Evolutionary conservation across 2,113 vertebrate genomes (phyloP).

Genomic region (Chitala chitala): DNA sequence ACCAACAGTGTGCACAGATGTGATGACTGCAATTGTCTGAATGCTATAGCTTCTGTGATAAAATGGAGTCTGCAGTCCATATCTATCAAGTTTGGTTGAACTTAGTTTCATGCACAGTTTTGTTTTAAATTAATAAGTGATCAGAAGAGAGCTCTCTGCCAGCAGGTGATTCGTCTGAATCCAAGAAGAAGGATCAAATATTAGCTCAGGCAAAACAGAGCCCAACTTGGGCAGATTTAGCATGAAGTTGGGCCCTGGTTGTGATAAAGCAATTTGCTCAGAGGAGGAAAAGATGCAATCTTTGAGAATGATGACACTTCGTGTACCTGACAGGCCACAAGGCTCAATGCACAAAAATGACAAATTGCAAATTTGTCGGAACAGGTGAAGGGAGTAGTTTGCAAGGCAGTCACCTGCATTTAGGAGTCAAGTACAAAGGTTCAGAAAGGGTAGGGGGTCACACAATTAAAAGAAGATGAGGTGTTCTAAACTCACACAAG

Average conservation of each 20-base stretch:
- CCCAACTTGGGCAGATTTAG: neutral
- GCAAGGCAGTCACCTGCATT: neutral
- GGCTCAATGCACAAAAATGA: conserved; percentile 14
- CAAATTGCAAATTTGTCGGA: conserved; percentile 16
- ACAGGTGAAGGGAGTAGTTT: neutral
- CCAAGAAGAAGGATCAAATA: conserved; percentile 12
- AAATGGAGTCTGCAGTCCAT: neutral
- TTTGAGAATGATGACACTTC: neutral
- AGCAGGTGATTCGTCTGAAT: conserved; percentile 9
- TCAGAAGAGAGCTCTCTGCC: neutral
- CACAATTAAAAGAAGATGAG: neutral
- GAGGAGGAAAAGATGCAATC: conserved; percentile 20
- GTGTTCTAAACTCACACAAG: neutral
- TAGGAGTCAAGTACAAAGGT: neutral
- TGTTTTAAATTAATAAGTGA: conserved; percentile 1
- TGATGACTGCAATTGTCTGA: neutral
- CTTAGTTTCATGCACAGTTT: conserved; percentile 1
- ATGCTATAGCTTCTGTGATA: neutral
- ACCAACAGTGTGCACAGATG: neutral
- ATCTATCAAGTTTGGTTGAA: conserved; percentile 3
- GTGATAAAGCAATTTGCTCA: conserved; percentile 20
- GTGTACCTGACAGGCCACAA: neutral
- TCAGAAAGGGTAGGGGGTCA: neutral
- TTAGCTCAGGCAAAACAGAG: conserved; percentile 5
- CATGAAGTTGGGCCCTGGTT: neutral